A percentile compares a stretch with the other conserved stretches of the same genome.
These are phyloP conservation scores for Magallana ariakensis DNA, from an alignment of 1,140 invertebrate species.

Conservation along the genomic window DNA sequence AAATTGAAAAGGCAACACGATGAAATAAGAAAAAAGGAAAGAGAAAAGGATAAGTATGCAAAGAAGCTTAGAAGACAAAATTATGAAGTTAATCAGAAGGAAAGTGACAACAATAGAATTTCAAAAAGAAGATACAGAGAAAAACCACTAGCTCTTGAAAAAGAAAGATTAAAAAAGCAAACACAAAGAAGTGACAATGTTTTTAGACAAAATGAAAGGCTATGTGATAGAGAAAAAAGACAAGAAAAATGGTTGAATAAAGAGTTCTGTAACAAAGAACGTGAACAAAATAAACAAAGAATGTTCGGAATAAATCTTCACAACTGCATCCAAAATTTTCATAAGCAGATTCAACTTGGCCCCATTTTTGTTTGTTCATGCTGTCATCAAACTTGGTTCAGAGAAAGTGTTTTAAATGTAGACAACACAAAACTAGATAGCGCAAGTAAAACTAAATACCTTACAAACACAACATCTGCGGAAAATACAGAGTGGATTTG, in stretches of 20 bases:
- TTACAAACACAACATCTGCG: constrained; percentile 30
- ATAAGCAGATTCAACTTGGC: constrained; percentile 22
- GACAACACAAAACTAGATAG: not conserved
- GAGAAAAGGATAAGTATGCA: too few relatives aligned
- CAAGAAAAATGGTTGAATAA: not conserved
- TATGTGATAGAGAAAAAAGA: not conserved
- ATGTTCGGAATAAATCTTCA: not conserved
- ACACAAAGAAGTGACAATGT: not conserved
- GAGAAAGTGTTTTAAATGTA: not conserved
- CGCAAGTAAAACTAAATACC: not conserved
- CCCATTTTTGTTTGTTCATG: constrained; percentile 43
- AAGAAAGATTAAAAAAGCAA: constrained; percentile 32
- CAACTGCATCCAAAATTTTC: constrained; percentile 38
- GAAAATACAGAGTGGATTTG: constrained; percentile 44
- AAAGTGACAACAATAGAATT: too few relatives aligned
- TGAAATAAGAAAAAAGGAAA: too few relatives aligned
- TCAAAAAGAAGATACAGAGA: not conserved
- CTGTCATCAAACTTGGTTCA: constrained; percentile 46
- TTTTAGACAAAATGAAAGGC: constrained; percentile 15
- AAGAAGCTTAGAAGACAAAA: too few relatives aligned
- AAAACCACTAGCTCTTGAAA: not conserved
- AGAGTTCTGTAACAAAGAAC: constrained; percentile 12
- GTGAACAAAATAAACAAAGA: constrained; percentile 4
- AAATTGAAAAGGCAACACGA: too few relatives aligned
- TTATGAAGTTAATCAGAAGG: too few relatives aligned